phyloP scores from a whole-genome alignment of 2,888 invertebrate species.

The Lomographa bimaculata region DNA sequence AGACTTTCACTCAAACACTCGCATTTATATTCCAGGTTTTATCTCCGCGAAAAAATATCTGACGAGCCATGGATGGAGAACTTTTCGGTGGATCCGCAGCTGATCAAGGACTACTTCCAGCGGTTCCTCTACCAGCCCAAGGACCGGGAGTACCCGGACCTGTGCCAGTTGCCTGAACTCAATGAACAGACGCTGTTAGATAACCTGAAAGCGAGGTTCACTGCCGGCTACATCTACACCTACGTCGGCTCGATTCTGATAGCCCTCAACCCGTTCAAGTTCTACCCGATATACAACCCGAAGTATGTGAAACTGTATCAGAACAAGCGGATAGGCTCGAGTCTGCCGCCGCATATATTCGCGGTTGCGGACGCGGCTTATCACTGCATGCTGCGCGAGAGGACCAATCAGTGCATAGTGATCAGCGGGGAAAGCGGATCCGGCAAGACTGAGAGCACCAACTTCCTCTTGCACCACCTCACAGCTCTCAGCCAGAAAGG shows the following conservation, averaged over 20 bases:
- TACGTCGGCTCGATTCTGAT: slow-evolving; percentile 98
- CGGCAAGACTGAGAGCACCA: slow-evolving; percentile 98
- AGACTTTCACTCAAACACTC: slow-evolving; percentile 21
- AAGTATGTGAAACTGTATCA: slow-evolving; percentile 98
- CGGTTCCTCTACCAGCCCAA: slow-evolving; percentile 95
- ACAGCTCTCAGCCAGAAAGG: slow-evolving; percentile 98
- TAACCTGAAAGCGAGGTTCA: slow-evolving; percentile 94
- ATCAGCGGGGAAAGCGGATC: slow-evolving; percentile 97
- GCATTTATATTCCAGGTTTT: slow-evolving; percentile 86
- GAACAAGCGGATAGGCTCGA: slow-evolving; percentile 94
- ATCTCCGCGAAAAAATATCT: slow-evolving; percentile 92
- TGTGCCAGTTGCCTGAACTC: slow-evolving; percentile 97
- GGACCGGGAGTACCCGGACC: slow-evolving; percentile 96
- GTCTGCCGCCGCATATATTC: slow-evolving; percentile 98
- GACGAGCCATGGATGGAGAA: slow-evolving; percentile 94
- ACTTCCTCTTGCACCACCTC: slow-evolving; percentile 96
- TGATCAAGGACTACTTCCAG: slow-evolving; percentile 96
- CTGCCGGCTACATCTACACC: slow-evolving; percentile 96
- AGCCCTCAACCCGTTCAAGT: slow-evolving; percentile 96
- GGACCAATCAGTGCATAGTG: slow-evolving; percentile 95
- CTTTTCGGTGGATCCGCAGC: slow-evolving; percentile 94
- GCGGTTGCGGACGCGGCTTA: slow-evolving; percentile 97
- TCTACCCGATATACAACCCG: slow-evolving; percentile 98
- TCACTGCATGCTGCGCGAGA: slow-evolving; percentile 96
- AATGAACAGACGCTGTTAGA: slow-evolving; percentile 96